These are phyloP conservation scores for Chloropsis cyanopogon DNA, from an alignment of 2,113 vertebrate genomes.

Conservation along the genomic window DNA sequence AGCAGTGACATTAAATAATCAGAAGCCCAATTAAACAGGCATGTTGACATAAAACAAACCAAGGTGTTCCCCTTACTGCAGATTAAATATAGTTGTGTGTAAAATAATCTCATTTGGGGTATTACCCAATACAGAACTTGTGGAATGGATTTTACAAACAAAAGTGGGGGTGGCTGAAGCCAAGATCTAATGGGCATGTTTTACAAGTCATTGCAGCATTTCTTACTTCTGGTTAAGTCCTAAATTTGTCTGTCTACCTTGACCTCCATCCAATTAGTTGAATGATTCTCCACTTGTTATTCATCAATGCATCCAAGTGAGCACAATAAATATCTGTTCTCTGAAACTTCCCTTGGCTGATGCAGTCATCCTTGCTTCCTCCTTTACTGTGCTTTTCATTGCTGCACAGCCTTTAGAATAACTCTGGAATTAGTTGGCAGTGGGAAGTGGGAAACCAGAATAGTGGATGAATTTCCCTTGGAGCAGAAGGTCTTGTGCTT, in stretches of 20 bases:
- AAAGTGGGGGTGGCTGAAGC: not conserved
- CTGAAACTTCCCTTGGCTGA: not conserved
- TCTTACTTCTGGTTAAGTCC: not conserved
- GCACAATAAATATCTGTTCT: not conserved
- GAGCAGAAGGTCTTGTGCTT: not conserved
- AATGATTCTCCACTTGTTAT: not conserved
- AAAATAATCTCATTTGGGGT: slow-evolving; percentile 37
- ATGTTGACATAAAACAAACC: slow-evolving; percentile 29
- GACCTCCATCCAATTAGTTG: not conserved
- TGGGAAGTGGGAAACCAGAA: not conserved
- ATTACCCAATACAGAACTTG: not conserved
- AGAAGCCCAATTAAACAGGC: slow-evolving; percentile 48
- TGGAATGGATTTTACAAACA: not conserved
- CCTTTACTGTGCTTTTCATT: not conserved
- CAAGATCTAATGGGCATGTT: not conserved
- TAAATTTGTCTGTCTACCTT: not conserved
- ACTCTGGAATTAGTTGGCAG: not conserved
- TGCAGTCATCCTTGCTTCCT: not conserved
- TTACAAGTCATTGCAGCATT: not conserved
- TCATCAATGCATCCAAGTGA: not conserved
- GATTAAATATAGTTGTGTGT: slow-evolving; percentile 37
- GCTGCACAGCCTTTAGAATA: not conserved
- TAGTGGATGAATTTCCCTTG: not conserved
- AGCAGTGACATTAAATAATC: slow-evolving; percentile 62
- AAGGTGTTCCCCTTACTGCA: slow-evolving; percentile 19